Conservation (phyloP, 2,113 vertebrate species). For the Hypocryptadius cinnamomeus region DNA sequence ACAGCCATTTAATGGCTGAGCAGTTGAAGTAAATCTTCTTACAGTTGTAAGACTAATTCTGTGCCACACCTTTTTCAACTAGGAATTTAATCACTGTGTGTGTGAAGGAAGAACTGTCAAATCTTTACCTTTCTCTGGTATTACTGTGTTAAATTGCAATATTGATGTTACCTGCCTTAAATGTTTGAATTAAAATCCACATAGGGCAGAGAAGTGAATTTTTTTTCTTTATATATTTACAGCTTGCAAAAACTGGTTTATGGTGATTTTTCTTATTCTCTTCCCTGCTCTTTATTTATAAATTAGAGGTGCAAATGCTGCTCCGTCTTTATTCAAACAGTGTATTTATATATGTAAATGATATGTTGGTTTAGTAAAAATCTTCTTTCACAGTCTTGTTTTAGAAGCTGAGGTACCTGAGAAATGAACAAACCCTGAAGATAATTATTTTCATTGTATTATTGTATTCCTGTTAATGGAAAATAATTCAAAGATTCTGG, state of each 20-base stretch:
- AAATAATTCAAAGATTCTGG: background rate
- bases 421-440: background rate
- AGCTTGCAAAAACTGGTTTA: background rate
- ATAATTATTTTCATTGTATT: background rate
- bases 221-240: background rate
- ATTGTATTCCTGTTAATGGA: background rate
- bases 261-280: background rate
- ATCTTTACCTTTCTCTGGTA: background rate
- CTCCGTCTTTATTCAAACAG: background rate
- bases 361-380: background rate
- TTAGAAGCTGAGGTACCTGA: background rate
- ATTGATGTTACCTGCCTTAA: background rate
- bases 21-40: constrained; percentile 11
- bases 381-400: background rate
- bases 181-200: background rate
- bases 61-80: background rate
- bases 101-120: background rate
- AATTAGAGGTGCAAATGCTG: background rate
- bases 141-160: background rate
- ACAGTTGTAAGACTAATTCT: constrained; percentile 6
- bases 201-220: background rate
- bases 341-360: background rate
- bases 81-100: background rate
- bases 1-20: background rate
- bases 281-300: background rate